Percentiles rank a stretch among this genome's conserved stretches.
These are phyloP conservation scores for Cantharis nigra DNA, from an alignment of 2,888 invertebrate genomes.

Conservation along the genomic window DNA sequence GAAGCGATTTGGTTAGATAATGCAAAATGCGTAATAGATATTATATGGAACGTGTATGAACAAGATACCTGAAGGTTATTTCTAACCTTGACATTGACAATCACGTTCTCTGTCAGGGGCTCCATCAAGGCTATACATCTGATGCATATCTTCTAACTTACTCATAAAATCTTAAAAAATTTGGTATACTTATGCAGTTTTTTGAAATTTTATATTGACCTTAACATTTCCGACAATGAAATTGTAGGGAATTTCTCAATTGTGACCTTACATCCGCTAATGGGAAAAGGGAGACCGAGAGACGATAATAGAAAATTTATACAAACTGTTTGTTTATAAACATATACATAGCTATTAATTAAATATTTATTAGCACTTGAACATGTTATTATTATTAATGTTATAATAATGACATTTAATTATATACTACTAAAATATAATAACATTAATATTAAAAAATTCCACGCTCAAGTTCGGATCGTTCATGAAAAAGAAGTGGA, in stretches of 20 bases:
- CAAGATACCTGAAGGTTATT: constrained; percentile 35
- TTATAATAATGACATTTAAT: background rate
- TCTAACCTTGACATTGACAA: constrained; percentile 49
- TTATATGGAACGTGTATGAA: constrained; percentile 10
- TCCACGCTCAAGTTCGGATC: background rate
- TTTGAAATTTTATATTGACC: background rate
- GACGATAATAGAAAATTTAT: background rate
- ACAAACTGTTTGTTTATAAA: background rate
- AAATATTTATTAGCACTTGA: background rate
- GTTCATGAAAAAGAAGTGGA: background rate
- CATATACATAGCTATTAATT: background rate
- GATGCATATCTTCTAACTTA: constrained; percentile 10
- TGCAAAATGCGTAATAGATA: constrained; percentile 28
- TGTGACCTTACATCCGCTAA: background rate
- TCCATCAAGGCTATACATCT: constrained; percentile 41
- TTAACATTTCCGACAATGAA: background rate
- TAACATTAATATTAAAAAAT: background rate
- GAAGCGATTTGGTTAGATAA: constrained; percentile 2
- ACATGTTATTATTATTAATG: background rate
- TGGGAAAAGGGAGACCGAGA: background rate
- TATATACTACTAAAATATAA: no score
- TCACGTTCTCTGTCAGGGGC: constrained; percentile 44
- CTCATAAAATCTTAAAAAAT: background rate
- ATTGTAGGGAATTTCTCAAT: background rate
- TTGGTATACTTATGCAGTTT: background rate